Base-by-base conservation (phyloP, 2,113 vertebrate species). In the Cryptotis parvus region DNA sequence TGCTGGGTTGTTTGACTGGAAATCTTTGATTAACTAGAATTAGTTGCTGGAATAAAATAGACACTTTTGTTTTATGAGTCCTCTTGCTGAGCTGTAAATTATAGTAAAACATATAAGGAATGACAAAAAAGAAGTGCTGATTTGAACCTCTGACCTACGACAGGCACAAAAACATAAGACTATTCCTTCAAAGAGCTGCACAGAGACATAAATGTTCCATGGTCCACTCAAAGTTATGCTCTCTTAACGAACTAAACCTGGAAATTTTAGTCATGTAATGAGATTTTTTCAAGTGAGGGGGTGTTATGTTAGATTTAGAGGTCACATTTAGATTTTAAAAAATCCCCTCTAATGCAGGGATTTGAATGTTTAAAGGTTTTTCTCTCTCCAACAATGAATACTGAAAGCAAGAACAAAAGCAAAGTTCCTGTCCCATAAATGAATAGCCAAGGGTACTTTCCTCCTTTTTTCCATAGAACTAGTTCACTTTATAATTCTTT, bases 1-100 rank as follows among this genome's bases (percentile, higher is more conserved):
- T 97, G 97, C 97, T 97, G 98, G 61, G 97, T 98, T 97, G 97
- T 98, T 98, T 97, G 96, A 96, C 97, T 97, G 94, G 96, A 97
- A 97, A 97, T 97, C 97, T 98, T 98, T 98, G 97, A 98, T 98
- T 98, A 98, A 96, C 95, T 97, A 95, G 97, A 97, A 98, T 98
- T 97, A 97, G 97, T 98, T 97, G 94, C 97, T 96, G 95, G 97
- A 98, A 97, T 98, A 98, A 98, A 98, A 98, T 98, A 97, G 98
- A 97, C 96, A 98, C 96, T 98, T 98, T 97, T 97, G 97, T 98
- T 98, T 98, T 97, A 96, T 97, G 97, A 97, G 96, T 98, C 91
- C 95, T 97, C 97, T 98, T 96, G 95, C 97, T 97, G 96, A 97
- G 97, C 97, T 97, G 95, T 98, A 97, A 98, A 98, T 98, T 98